Base-by-base conservation (phyloP, 2,888 invertebrate genomes). In the Chrysolina americana region DNA sequence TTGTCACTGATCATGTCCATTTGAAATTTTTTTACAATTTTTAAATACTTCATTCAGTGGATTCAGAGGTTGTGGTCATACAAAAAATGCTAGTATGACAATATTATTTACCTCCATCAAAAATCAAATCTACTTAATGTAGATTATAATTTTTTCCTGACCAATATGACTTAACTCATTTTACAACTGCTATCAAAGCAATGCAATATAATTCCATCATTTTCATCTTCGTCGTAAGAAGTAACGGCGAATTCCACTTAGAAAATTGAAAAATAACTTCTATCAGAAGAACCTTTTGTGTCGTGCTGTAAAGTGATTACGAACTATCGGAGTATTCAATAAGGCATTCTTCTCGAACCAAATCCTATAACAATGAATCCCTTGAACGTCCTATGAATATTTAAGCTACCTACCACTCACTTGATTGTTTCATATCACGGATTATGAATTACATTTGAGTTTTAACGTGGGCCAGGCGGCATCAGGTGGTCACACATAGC, bases 401-500 rank as follows among this genome's bases (percentile, higher is more conserved):
- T 50, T 53, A 66, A 66, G 66, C 66, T 50, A 66, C 66, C 68
- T 41, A 41, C 68, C 68, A 68, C 48, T 68, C 50, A 19, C 53
- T 41, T 68, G 68, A 68, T 68, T 53, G 68, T 68, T 68, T 68
- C 68, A 68, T 53, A 68, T 53, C 68, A 68, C 66, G 68, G 41
- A 47, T 68, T 53, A 41, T 50, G 66, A 66, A 66, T 66, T 66
- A 66, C 48, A 50, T 66, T 50, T 66, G 3, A 53, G n/a, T 44
- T 68, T 56, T 2, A 41, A 53, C 44, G 66, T 65, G 65, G 66
- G 44, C 65, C 65, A 66, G 48, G 48, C 66, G 66, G 66, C 66
- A 66, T 66, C 66, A 66, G 66, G 66, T 66, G 66, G 70, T 70
- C 70, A 69, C 56, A 69, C 62, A 59, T 65, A 65, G 47, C 48